Percentiles rank a stretch among this genome's conserved stretches.
These are phyloP conservation scores for Nothoprocta perdicaria DNA, from an alignment of 2,113 vertebrate genomes.

Conservation along the genomic window DNA sequence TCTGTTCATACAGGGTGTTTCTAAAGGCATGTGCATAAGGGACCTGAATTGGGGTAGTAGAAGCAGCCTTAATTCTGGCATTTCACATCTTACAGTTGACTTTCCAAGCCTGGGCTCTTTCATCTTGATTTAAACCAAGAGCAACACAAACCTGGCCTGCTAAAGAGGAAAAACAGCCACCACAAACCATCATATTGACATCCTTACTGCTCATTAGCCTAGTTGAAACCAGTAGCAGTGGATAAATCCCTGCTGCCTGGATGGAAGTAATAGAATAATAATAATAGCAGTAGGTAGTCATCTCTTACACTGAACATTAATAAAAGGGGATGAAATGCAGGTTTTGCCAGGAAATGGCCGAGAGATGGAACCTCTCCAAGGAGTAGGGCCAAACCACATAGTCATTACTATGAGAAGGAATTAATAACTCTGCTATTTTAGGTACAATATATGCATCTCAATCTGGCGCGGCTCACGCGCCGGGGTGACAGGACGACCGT, in stretches of 20 bases:
- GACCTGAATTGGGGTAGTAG: not conserved
- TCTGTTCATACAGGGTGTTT: not conserved
- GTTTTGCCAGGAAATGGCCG: not conserved
- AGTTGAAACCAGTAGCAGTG: not conserved
- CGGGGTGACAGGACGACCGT: not conserved
- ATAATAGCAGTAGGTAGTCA: not conserved
- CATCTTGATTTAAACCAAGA: not conserved
- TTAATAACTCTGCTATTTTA: not conserved
- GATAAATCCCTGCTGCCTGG: not conserved
- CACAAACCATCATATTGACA: not conserved
- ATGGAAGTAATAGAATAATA: not conserved
- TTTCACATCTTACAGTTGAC: not conserved
- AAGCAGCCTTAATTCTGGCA: not conserved
- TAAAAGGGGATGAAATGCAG: conserved; percentile 19
- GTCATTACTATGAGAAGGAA: not conserved
- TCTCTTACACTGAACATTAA: not conserved
- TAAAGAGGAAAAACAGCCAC: not conserved
- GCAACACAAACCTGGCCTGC: not conserved
- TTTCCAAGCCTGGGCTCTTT: not conserved
- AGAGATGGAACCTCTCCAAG: conserved; percentile 10
- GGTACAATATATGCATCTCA: not conserved
- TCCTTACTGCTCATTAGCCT: not conserved
- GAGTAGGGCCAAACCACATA: not conserved
- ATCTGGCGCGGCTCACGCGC: not conserved
- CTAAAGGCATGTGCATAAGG: not conserved